Percentiles rank a stretch among this genome's conserved stretches.
Evolutionary conservation across 2,797 vertebrate species (phyloP).

Genomic region (Aldrovandia affinis): DNA sequence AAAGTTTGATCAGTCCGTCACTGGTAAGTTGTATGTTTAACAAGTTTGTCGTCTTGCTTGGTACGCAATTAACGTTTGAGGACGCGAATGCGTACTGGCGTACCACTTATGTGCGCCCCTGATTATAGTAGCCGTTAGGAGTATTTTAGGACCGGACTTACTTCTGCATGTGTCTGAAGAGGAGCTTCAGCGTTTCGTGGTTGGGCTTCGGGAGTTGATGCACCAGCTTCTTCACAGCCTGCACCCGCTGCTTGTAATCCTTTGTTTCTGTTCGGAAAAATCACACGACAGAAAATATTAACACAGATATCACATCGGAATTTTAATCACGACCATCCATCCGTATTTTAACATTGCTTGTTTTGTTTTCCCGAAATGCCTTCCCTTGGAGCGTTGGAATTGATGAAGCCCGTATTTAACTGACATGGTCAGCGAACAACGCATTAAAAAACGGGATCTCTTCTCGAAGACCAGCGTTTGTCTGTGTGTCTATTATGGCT

Average conservation of each 20-base stretch:
- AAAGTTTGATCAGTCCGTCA: too few species aligned
- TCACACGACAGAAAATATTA: neutral
- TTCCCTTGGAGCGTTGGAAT: too few species aligned
- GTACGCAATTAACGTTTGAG: too few species aligned
- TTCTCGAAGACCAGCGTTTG: neutral
- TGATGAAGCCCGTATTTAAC: too few species aligned
- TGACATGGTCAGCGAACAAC: too few species aligned
- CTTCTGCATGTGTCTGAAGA: conserved; percentile 83
- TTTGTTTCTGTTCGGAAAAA: conserved; percentile 76
- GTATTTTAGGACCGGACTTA: neutral
- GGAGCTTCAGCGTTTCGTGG: conserved; percentile 87
- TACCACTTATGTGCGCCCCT: too few species aligned
- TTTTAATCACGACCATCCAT: neutral
- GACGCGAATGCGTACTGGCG: too few species aligned
- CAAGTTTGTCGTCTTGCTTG: too few species aligned
- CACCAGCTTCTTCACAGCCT: conserved; percentile 79
- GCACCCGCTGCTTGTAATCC: conserved; percentile 73
- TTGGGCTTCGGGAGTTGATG: conserved; percentile 85
- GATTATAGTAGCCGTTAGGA: too few species aligned
- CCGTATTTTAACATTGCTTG: neutral
- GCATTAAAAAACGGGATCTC: too few species aligned
- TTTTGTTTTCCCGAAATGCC: too few species aligned
- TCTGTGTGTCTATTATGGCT: neutral
- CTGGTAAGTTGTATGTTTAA: too few species aligned
- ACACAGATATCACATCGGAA: neutral